A percentile compares a stretch with the other conserved stretches of the same genome.
Evolutionary conservation across 2,888 invertebrate genomes (phyloP).

Genomic region (Pandemis heparana): DNA sequence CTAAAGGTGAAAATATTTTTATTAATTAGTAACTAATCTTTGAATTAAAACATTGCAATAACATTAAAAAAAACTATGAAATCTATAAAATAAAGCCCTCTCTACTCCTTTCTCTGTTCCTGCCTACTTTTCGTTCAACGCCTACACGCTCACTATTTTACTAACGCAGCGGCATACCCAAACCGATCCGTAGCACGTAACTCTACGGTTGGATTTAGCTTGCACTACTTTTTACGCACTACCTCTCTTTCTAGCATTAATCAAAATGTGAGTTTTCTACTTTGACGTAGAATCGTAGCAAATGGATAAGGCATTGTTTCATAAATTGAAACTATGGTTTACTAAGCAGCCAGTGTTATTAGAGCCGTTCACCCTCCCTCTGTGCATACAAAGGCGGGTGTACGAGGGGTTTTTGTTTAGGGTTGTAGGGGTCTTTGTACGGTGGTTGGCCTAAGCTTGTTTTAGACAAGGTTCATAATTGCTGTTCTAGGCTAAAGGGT

Average conservation of each 20-base stretch:
- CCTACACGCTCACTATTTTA: conserved; percentile 84
- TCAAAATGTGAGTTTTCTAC: conserved; percentile 84
- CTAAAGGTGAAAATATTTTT: no score
- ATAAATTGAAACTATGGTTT: conserved; percentile 84
- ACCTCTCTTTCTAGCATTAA: conserved; percentile 84
- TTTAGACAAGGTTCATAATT: conserved; percentile 80
- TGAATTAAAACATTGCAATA: no score
- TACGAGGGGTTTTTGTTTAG: conserved; percentile 50
- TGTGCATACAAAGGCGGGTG: conserved; percentile 44
- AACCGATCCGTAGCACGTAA: conserved; percentile 66
- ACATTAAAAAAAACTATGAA: not conserved
- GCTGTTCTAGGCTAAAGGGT: conserved; percentile 73
- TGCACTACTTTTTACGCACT: conserved; percentile 61
- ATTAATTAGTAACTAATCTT: no score
- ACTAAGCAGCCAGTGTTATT: conserved; percentile 62
- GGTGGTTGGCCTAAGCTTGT: conserved; percentile 63
- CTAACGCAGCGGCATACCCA: conserved; percentile 60
- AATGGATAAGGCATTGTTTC: conserved; percentile 85
- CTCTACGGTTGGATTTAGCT: conserved; percentile 60
- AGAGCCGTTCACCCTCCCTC: conserved; percentile 59
- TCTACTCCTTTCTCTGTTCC: conserved; percentile 73
- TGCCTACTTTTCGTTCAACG: conserved; percentile 85
- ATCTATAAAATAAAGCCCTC: conserved; percentile 67
- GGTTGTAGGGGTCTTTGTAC: conserved; percentile 51
- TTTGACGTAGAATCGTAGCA: conserved; percentile 84